Evolutionary conservation across 1,140 invertebrate species (phyloP).

Genomic region (Dendrolimus kikuchii): DNA sequence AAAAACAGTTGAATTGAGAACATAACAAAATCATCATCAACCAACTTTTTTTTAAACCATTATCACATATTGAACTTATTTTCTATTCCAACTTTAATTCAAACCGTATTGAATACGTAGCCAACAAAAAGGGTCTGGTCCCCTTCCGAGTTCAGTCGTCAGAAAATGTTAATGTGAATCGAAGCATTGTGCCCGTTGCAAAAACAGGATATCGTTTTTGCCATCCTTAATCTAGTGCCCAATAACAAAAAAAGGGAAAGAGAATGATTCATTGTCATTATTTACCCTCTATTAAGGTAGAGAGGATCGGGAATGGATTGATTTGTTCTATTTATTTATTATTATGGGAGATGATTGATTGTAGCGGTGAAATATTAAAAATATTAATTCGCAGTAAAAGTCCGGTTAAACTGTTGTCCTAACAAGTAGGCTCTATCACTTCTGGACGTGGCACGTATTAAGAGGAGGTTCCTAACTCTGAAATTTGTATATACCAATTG

Average conservation of each 20-base stretch:
- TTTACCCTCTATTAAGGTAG: conserved; percentile 34
- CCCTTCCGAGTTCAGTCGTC: conserved; percentile 14
- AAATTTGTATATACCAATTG: too few relatives aligned
- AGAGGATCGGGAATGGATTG: conserved; percentile 22
- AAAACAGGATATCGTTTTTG: conserved; percentile 47
- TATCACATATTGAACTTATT: not conserved
- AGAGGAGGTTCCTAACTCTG: too few relatives aligned
- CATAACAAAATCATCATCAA: too few relatives aligned
- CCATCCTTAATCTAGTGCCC: conserved; percentile 32
- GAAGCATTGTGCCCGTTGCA: conserved; percentile 27
- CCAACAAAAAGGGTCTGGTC: not conserved
- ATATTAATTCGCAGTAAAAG: too few relatives aligned
- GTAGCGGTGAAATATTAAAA: too few relatives aligned
- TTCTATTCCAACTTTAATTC: not conserved
- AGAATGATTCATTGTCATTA: conserved; percentile 47
- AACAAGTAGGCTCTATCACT: too few relatives aligned
- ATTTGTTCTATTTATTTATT: conserved; percentile 9
- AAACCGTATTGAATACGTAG: not conserved
- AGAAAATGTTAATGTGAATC: conserved; percentile 43
- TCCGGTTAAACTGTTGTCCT: too few relatives aligned
- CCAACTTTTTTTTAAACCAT: too few relatives aligned
- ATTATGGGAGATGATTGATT: not conserved
- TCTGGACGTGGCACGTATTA: too few relatives aligned
- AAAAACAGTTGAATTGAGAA: too few relatives aligned
- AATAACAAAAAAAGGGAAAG: conserved; percentile 38